Base-by-base conservation (phyloP, 2,888 invertebrate species). In the Keiferia lycopersicella region DNA sequence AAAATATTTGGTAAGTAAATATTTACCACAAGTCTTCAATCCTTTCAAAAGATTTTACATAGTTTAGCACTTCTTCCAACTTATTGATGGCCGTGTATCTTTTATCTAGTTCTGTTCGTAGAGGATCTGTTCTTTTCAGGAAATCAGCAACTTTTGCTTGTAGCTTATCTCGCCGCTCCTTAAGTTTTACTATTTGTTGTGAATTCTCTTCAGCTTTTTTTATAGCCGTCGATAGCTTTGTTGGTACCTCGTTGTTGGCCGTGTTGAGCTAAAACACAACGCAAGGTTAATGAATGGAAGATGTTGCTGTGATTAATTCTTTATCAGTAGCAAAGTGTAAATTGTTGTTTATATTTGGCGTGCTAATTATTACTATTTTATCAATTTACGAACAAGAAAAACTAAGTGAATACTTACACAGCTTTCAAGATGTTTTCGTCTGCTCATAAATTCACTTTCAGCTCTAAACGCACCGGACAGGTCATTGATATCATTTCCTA, bases 21-120 rank as follows among this genome's bases (percentile, higher is more conserved):
- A 30, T 26, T 56, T 56, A 95, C 95, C 95, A 95, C 62, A 96
- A 86, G 69, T 94, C 94, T 77, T 96, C 95, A 71, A 96, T 93
- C 75, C 93, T 93, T 75, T 95, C 93, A 70, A 96, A 91, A 53
- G 95, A 93, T 75, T 93, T 94, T 64, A 96, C 83, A 82, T 97
- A 97, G 51, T 93, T 83, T 16, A 95, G 85, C 64, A 93, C 93
- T 67, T 92, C 91, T 69, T 93, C 88, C 1, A 96, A 79, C 73
- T 93, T 92, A 41, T 80, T 80, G 50, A 93, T 87, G 2, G 93
- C 85, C 71, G 88, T 82, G 71, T 88, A 87, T 59, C 84, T 77
- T 64, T 80, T 84, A 65, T 88, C 82, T 38, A 94, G 77, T 72
- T 93, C 91, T 30, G 74, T 73, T 60, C 87, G 78, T 26, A 94